Percentiles rank a stretch among this genome's conserved stretches.
phyloP scores from a whole-genome alignment of 2,888 invertebrate species.

The Agrilus biguttatus region DNA sequence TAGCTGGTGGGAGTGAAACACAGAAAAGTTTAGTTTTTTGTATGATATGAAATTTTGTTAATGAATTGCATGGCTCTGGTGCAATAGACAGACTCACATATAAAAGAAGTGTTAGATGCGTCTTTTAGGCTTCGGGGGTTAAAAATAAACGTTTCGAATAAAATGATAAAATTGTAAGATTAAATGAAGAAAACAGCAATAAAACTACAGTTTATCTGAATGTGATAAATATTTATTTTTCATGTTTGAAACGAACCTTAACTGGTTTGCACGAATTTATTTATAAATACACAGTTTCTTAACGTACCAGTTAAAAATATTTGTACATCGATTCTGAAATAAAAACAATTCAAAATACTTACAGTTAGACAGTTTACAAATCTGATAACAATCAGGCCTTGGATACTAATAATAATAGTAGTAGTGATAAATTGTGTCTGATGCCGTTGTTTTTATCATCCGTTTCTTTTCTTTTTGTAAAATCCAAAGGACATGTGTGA shows the following conservation, averaged over 20 bases:
- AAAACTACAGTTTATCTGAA: constrained; percentile 10
- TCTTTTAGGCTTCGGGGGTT: too few relatives aligned
- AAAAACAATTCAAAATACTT: constrained; percentile 29
- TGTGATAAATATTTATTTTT: constrained; percentile 35
- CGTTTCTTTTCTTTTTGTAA: too few relatives aligned
- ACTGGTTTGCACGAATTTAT: constrained; percentile 31
- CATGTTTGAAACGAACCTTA: constrained; percentile 32
- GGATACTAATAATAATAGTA: not conserved
- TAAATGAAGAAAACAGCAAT: not conserved
- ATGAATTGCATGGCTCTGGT: too few relatives aligned
- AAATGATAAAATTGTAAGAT: constrained; percentile 1
- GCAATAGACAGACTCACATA: too few relatives aligned
- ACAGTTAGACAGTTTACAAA: constrained; percentile 17
- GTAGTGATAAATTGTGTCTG: too few relatives aligned
- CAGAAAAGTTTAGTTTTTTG: too few relatives aligned
- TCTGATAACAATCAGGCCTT: constrained; percentile 12
- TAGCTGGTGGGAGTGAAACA: too few relatives aligned
- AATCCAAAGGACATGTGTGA: too few relatives aligned
- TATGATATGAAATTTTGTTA: too few relatives aligned
- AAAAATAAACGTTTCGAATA: too few relatives aligned
- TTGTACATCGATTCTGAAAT: constrained; percentile 32
- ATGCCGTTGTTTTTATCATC: too few relatives aligned
- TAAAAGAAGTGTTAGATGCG: too few relatives aligned
- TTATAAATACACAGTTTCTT: constrained; percentile 29
- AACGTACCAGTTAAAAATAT: constrained; percentile 31